A percentile compares a stretch with the other conserved stretches of the same genome.
These are phyloP conservation scores for Seriola dumerili DNA, from an alignment of 2,113 vertebrate genomes.

Conservation along the genomic window DNA sequence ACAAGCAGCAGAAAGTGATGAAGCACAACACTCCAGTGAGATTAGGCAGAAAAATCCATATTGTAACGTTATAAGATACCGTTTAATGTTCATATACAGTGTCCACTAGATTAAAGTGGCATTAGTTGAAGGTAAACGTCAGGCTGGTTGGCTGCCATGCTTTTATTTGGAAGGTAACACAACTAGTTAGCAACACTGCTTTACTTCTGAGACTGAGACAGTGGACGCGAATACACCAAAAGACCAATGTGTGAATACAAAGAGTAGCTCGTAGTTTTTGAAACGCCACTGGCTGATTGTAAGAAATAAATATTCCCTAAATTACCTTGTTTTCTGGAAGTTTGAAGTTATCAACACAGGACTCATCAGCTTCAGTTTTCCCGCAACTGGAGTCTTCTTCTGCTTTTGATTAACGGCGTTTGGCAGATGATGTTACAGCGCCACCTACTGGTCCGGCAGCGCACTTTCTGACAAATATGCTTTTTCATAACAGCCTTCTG, in stretches of 20 bases:
- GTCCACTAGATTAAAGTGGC: too few relatives aligned
- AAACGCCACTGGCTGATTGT: rapidly evolving
- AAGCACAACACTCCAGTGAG: background rate
- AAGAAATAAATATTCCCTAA: rapidly evolving
- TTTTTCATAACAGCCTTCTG: too few relatives aligned
- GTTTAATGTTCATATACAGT: background rate
- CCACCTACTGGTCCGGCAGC: background rate
- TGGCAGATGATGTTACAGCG: background rate
- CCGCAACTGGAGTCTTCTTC: slow-evolving; percentile 80
- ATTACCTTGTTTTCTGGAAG: slow-evolving; percentile 30
- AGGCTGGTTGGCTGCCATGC: background rate
- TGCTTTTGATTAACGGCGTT: background rate
- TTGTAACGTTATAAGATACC: background rate
- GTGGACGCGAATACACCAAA: background rate
- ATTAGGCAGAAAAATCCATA: background rate
- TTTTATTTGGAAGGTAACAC: slow-evolving; percentile 26
- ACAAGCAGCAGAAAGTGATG: background rate
- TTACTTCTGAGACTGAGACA: background rate
- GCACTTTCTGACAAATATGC: too few relatives aligned
- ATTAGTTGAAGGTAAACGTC: background rate
- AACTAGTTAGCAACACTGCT: background rate
- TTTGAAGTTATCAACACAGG: background rate
- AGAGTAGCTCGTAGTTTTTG: rapidly evolving
- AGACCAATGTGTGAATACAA: background rate
- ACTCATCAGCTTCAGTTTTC: slow-evolving; percentile 76